Conservation (phyloP, 2,888 invertebrate genomes). For the Lydus trimaculatus region DNA sequence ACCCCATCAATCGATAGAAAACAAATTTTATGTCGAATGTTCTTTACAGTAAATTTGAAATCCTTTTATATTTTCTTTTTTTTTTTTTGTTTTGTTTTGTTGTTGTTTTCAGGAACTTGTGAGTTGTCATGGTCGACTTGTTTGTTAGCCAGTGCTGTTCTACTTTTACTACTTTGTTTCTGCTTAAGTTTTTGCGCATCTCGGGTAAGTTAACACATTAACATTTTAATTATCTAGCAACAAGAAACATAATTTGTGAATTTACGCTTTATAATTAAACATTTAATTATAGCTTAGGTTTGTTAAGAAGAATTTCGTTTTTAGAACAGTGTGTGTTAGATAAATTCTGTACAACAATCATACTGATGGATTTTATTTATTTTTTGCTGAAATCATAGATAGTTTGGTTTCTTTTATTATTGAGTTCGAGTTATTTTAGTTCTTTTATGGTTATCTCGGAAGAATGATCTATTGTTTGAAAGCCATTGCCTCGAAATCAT, state of each 20-base stretch:
- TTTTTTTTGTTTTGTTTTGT: background rate
- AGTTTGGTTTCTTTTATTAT: background rate
- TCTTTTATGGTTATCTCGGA: background rate
- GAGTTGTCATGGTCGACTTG: slow-evolving; percentile 67
- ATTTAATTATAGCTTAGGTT: background rate
- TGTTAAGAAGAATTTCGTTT: background rate
- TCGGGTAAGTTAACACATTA: slow-evolving; percentile 47
- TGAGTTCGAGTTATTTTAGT: background rate
- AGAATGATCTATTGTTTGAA: background rate
- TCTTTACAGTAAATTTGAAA: background rate
- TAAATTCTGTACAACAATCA: background rate
- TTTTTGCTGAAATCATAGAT: background rate
- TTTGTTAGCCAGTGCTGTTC: slow-evolving; percentile 63
- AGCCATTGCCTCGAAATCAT: background rate
- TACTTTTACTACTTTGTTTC: slow-evolving; percentile 64
- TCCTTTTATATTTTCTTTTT: background rate
- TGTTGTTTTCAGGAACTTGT: slow-evolving; percentile 62
- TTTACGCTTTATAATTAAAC: background rate
- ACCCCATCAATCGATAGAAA: background rate
- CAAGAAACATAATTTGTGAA: background rate
- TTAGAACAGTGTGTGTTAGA: background rate
- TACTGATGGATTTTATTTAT: background rate
- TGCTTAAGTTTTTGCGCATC: slow-evolving; percentile 67
- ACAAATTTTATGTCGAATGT: slow-evolving; percentile 1
- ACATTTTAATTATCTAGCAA: background rate